These are phyloP conservation scores for Silurus glanis DNA, from an alignment of 2,113 vertebrate species.

Conservation along the genomic window DNA sequence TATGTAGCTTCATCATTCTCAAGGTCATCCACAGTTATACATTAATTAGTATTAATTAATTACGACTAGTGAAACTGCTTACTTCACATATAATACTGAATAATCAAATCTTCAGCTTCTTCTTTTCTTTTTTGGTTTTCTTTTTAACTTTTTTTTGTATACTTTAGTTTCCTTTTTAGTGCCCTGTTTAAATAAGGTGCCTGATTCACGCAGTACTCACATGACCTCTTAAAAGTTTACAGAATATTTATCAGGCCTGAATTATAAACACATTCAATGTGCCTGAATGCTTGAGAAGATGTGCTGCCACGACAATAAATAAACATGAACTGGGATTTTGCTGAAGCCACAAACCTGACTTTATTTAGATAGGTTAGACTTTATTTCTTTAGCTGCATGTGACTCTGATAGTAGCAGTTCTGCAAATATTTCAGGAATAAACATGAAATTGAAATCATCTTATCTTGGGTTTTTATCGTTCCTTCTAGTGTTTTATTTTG, in stretches of 20 bases:
- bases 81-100: not conserved
- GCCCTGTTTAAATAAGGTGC: constrained; percentile 19
- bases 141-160: not conserved
- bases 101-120: not conserved
- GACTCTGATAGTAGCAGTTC: constrained; percentile 19
- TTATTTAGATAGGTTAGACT: constrained; percentile 43
- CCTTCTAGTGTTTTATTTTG: constrained; percentile 40
- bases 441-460: constrained; percentile 35
- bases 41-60: not conserved
- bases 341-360: constrained; percentile 18
- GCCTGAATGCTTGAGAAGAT: constrained; percentile 28
- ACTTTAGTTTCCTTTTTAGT: constrained; percentile 19
- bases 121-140: not conserved
- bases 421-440: constrained; percentile 33
- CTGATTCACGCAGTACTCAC: constrained; percentile 34
- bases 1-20: not conserved
- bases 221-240: constrained; percentile 33
- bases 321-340: constrained; percentile 43
- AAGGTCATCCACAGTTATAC: not conserved
- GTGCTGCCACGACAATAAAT: constrained; percentile 41
- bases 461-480: constrained; percentile 40
- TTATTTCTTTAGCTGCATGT: constrained; percentile 43
- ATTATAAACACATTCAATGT: constrained; percentile 27
- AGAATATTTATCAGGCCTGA: constrained; percentile 44
- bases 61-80: not conserved